Conservation (phyloP, 2,888 invertebrate genomes). For the Tricholauxania praeusta region DNA sequence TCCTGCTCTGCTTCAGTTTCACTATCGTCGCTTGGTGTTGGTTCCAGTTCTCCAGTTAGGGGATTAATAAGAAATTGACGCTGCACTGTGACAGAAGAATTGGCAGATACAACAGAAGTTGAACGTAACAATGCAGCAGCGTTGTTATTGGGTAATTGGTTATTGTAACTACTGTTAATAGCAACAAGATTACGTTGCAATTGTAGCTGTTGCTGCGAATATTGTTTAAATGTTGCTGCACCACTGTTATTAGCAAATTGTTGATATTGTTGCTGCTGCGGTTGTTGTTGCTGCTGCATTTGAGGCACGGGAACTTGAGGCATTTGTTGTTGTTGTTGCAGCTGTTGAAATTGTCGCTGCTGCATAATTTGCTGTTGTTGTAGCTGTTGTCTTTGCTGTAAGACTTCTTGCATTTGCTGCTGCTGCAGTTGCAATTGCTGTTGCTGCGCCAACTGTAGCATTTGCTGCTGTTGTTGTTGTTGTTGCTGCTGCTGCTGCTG, state of each 20-base stretch:
- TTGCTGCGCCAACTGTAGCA: constrained; percentile 33
- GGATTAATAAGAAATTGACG: constrained; percentile 89
- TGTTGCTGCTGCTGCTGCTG: constrained; percentile 48
- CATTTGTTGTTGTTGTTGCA: constrained; percentile 42
- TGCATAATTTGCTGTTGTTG: constrained; percentile 16
- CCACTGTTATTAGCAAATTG: constrained; percentile 7
- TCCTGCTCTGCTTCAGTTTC: constrained; percentile 73
- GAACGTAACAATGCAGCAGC: constrained; percentile 41
- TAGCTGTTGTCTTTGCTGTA: constrained; percentile 41
- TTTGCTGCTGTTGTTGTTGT: constrained; percentile 44
- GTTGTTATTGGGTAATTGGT: constrained; percentile 32
- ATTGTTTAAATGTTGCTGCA: constrained; percentile 17
- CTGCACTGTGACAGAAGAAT: constrained; percentile 69
- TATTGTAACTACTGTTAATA: constrained; percentile 29
- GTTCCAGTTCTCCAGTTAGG: constrained; percentile 87
- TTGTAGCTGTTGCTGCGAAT: constrained; percentile 33
- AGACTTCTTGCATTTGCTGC: constrained; percentile 39
- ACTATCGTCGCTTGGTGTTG: constrained; percentile 78
- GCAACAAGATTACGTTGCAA: constrained; percentile 39
- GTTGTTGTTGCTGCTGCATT: constrained; percentile 2
- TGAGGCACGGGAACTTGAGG: background rate
- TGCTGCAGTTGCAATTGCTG: constrained; percentile 38
- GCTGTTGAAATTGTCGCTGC: constrained; percentile 45
- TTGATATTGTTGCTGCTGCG: constrained; percentile 23
- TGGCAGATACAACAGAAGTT: constrained; percentile 30